Evolutionary conservation across 2,797 vertebrate genomes (phyloP), one percentile per base, ranked within the genome.

Genomic region (Myotis planiceps): DNA sequence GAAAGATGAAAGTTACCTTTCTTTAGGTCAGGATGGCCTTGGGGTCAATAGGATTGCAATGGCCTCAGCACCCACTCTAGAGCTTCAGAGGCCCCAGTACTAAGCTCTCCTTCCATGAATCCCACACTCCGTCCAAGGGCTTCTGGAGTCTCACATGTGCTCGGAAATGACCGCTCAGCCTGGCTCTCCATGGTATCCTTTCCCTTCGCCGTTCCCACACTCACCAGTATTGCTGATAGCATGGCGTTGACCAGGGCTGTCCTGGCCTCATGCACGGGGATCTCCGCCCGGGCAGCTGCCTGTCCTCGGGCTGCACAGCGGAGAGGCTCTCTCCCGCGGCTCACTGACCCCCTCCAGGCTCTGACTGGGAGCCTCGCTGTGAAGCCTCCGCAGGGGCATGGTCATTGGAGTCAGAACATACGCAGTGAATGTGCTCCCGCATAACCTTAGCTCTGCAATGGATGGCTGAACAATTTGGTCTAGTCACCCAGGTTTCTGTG

Each of bases 301-400:
- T 65, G 15, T 69, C 49, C 37, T 12, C 5, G 12, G 23, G n/a
- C 25, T 19, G 21, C 8, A 3, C 10, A 21, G 34, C 2, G 1
- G 25, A 5, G 0, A 19, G 47, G 39, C 8, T 47, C 19, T 45
- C 23, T 51, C 34, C 9, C 2, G 3, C 18, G 9, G 12, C 19
- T 34, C 39, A 25, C 9, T 51, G 93, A 45, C 8, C 32, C 32
- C 37, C 60, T 16, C 5, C 37, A 49, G 34, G 37, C 60, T 34
- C 55, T 58, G 55, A 63, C 21, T 68, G 83, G 12, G 16, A 49
- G 13, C 19, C 14, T 78, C 47, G 2, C 37, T 60, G 12, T 14
- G 51, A 76, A 49, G 51, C n/a, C 47, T 23, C 27, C 0, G 9
- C 21, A 34, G n/a, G 3, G 12, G 49, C 12, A 0, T 0, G 1